Evolutionary conservation across 2,888 invertebrate species (phyloP).

Genomic region (Eristalis arbustorum): DNA sequence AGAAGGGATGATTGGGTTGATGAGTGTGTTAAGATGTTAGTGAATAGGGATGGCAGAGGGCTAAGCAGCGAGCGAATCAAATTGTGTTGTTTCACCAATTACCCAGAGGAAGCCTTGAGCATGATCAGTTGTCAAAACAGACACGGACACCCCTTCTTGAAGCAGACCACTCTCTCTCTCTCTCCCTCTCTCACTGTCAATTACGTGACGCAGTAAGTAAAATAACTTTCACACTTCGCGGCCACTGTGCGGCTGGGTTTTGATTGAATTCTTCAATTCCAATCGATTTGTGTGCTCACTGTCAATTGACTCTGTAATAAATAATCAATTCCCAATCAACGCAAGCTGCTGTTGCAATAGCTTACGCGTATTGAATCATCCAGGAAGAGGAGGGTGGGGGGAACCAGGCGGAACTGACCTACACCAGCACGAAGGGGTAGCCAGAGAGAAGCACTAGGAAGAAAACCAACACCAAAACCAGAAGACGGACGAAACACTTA

Average conservation of each 20-base stretch:
- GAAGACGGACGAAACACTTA: conserved; percentile 75
- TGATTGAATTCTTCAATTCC: conserved; percentile 66
- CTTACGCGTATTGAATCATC: conserved; percentile 56
- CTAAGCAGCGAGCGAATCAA: too few relatives aligned
- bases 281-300: conserved; percentile 51
- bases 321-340: conserved; percentile 51
- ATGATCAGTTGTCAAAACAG: neutral
- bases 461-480: conserved; percentile 3
- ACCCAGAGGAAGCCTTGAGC: neutral
- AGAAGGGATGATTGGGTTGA: neutral
- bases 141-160: neutral
- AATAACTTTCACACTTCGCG: conserved; percentile 51
- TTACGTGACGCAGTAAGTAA: neutral
- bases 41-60: too few relatives aligned
- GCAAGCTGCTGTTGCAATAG: conserved; percentile 60
- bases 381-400: neutral
- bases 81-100: neutral
- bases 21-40: neutral
- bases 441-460: too few relatives aligned
- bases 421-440: neutral
- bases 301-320: conserved; percentile 59
- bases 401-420: conserved; percentile 47
- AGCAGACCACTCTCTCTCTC: too few relatives aligned
- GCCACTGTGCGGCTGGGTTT: neutral
- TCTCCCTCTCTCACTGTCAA: neutral